Evolutionary conservation across 2,888 invertebrate genomes (phyloP), one percentile per base, ranked within the genome.

Genomic region (Brachyptera putata): DNA sequence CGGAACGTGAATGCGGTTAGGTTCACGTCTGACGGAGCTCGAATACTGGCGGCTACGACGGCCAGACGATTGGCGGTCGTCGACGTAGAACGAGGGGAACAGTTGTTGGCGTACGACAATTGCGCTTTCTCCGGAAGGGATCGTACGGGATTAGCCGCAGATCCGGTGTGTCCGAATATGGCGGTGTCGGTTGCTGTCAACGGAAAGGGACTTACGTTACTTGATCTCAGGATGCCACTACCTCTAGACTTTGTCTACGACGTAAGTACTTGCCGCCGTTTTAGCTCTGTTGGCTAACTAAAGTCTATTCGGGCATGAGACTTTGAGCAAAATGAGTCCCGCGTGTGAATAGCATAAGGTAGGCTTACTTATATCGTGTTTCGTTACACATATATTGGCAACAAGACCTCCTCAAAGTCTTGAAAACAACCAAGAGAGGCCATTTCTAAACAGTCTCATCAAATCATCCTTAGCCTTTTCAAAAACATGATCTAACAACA

Each of bases 201-300:
- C 67, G 77, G 77, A 50, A 76, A 76, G 67, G 77, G 78, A 21
- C 69, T 78, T 36, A 77, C 77, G 0, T 70, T 77, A 39, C 71
- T 77, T 62, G 78, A 78, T 65, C 71, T 77, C 37, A 69, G 78
- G 61, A 77, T 77, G 77, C 77, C 76, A 39, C 68, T 77, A 58
- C 77, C 77, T 14, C 67, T 77, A 55, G 77, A 78, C 68, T 76
- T 76, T 69, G 71, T 77, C 30, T 76, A 77, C 68, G 77, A 78
- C 69, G 77, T 77, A 65, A 69, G 74, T 69, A 4, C 16, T 1
- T 21, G 30, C 11, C 16, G 34, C 3, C 37, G 14, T 1, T 1
- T 9, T 11, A 25, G 18, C 30, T n/a, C n/a, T n/a, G n/a, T n/a
- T n/a, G n/a, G n/a, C n/a, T n/a, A n/a, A n/a, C n/a, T n/a, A n/a